A percentile compares a stretch with the other conserved stretches of the same genome.
These are phyloP conservation scores for Cirrhinus molitorella DNA, from an alignment of 2,797 vertebrate genomes.

Conservation along the genomic window DNA sequence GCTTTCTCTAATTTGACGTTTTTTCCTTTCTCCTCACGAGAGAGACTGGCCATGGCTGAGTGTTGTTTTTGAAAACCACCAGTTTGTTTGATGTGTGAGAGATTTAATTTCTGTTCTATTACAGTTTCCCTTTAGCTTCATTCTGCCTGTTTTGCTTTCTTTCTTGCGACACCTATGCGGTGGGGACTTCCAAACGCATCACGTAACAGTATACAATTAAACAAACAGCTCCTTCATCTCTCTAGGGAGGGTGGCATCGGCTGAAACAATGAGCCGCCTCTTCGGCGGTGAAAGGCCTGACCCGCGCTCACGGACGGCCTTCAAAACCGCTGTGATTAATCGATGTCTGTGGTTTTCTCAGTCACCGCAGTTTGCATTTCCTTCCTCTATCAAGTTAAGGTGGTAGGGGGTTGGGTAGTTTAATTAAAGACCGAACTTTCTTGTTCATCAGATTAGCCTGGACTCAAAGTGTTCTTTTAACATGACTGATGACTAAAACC, in stretches of 20 bases:
- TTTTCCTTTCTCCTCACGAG: conserved; percentile 69
- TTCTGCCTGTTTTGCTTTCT: background rate
- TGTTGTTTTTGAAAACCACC: conserved; percentile 36
- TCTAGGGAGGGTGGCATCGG: conserved; percentile 67
- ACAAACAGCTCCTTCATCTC: conserved; percentile 74
- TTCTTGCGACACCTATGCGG: conserved; percentile 65
- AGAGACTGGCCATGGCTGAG: background rate
- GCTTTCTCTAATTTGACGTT: conserved; percentile 78
- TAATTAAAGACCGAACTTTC: conserved; percentile 59
- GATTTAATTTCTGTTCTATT: conserved; percentile 9
- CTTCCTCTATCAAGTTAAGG: conserved; percentile 48
- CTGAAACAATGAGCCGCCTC: conserved; percentile 72
- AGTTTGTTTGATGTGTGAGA: conserved; percentile 12
- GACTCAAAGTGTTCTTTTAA: conserved; percentile 67
- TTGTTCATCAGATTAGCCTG: conserved; percentile 70
- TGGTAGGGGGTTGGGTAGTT: conserved; percentile 8
- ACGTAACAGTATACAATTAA: conserved; percentile 66
- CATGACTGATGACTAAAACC: conserved; percentile 74
- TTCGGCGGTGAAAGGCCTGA: conserved; percentile 67
- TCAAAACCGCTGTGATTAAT: conserved; percentile 74
- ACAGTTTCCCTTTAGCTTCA: conserved; percentile 13
- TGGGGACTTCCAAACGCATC: conserved; percentile 69
- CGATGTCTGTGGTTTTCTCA: conserved; percentile 66
- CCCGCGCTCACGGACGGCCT: conserved; percentile 65
- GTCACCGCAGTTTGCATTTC: conserved; percentile 55